These are phyloP conservation scores for Molorchus minor DNA, from an alignment of 2,888 invertebrate species.

Conservation along the genomic window DNA sequence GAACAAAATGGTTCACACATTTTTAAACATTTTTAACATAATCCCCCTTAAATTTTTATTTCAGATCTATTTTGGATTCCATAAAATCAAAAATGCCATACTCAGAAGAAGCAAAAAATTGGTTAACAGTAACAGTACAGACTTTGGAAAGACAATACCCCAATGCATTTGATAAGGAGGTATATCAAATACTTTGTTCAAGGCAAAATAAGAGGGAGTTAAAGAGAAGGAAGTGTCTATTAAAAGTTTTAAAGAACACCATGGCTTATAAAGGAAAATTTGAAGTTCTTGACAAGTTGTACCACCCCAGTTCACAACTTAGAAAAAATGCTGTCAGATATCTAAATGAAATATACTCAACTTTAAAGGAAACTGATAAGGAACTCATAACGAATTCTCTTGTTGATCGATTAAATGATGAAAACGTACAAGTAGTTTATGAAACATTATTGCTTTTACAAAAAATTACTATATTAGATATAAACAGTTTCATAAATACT, in stretches of 20 bases:
- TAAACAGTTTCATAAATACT: slow-evolving; percentile 59
- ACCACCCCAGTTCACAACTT: slow-evolving; percentile 74
- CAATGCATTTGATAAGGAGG: slow-evolving; percentile 72
- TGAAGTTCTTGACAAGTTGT: slow-evolving; percentile 74
- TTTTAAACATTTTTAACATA: no score
- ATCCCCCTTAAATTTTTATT: slow-evolving; percentile 43
- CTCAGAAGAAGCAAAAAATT: slow-evolving; percentile 44
- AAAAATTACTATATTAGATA: slow-evolving; percentile 38
- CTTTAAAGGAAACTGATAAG: slow-evolving; percentile 65
- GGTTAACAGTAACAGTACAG: slow-evolving; percentile 64
- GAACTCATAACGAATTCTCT: slow-evolving; percentile 73
- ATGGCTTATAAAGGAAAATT: slow-evolving; percentile 46
- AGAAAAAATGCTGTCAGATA: slow-evolving; percentile 74
- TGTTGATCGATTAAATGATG: slow-evolving; percentile 73
- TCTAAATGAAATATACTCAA: slow-evolving; percentile 67
- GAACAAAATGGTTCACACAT: no score
- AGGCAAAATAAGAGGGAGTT: slow-evolving; percentile 34
- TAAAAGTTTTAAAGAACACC: slow-evolving; percentile 49
- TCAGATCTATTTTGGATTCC: slow-evolving; percentile 52
- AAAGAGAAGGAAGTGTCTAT: slow-evolving; percentile 45
- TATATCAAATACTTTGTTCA: slow-evolving; percentile 67
- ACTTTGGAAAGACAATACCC: slow-evolving; percentile 78
- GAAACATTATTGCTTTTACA: slow-evolving; percentile 65
- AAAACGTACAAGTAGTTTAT: slow-evolving; percentile 69
- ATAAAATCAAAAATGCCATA: slow-evolving; percentile 44